A percentile compares a stretch with the other conserved stretches of the same genome.
Conservation (phyloP, 2,113 vertebrate species). For the Tamias sibiricus region DNA sequence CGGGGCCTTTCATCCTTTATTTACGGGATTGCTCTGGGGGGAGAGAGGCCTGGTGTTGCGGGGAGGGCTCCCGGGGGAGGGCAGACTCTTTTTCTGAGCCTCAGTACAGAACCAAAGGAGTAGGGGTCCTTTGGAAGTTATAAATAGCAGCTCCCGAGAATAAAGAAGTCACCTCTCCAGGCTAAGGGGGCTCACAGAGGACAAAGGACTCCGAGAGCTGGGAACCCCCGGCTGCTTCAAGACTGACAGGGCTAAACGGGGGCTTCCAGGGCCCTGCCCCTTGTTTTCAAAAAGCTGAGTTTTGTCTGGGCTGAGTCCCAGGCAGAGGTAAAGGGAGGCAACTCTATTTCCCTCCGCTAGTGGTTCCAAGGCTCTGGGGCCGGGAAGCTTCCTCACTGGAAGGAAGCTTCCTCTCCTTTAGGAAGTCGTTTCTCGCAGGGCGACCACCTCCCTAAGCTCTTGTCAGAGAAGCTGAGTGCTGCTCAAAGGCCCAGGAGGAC, state of each 20-base stretch:
- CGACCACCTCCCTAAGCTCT: background rate
- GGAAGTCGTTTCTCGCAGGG: background rate
- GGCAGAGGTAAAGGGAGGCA: background rate
- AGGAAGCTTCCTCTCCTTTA: too few relatives aligned
- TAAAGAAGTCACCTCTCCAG: constrained; percentile 79
- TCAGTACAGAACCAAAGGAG: constrained; percentile 58
- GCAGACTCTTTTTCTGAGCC: constrained; percentile 66
- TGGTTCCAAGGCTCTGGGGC: background rate
- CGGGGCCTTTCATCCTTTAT: constrained; percentile 79
- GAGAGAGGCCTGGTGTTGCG: constrained; percentile 56
- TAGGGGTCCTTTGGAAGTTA: constrained; percentile 77
- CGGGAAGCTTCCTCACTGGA: background rate
- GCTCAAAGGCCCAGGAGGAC: background rate
- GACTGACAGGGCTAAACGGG: constrained; percentile 48
- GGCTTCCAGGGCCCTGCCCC: constrained; percentile 62
- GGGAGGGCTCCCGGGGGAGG: constrained; percentile 45
- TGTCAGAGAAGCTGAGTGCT: background rate
- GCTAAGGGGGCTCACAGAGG: constrained; percentile 60
- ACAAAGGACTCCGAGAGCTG: constrained; percentile 68
- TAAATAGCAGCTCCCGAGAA: constrained; percentile 77
- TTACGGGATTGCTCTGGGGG: constrained; percentile 78
- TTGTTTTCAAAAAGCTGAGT: background rate
- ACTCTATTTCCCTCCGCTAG: background rate
- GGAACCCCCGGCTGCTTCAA: constrained; percentile 32
- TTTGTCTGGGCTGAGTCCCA: constrained; percentile 19